Conservation (phyloP, 1,140 invertebrate genomes). For the Lycorma delicatula region DNA sequence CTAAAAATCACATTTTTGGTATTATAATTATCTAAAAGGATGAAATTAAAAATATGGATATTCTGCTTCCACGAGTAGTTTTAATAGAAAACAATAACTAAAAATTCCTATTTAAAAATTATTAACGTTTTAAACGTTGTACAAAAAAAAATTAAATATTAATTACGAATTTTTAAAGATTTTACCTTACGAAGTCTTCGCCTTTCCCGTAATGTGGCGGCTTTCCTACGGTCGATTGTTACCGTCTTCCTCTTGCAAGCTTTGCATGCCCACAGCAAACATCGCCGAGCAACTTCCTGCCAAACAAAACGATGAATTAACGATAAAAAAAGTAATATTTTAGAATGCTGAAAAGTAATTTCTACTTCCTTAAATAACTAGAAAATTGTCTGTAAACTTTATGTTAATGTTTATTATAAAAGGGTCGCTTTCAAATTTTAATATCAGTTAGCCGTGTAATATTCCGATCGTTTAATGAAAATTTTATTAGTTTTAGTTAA, state of each 20-base stretch:
- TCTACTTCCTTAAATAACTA: neutral
- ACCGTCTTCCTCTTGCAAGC: constrained; percentile 92
- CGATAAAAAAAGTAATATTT: neutral
- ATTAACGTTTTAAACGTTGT: too few relatives aligned
- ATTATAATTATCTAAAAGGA: too few relatives aligned
- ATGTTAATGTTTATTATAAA: neutral
- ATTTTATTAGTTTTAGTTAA: neutral
- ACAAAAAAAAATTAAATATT: constrained; percentile 10
- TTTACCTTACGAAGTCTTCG: constrained; percentile 80
- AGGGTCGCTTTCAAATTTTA: too few relatives aligned
- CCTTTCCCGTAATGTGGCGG: constrained; percentile 89
- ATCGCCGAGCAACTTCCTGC: constrained; percentile 44
- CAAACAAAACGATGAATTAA: neutral
- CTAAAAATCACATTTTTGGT: too few relatives aligned
- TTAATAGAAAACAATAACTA: too few relatives aligned
- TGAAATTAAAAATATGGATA: too few relatives aligned
- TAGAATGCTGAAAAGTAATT: neutral
- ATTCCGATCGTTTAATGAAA: neutral
- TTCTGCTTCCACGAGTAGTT: too few relatives aligned
- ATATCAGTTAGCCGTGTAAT: too few relatives aligned
- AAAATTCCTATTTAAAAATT: too few relatives aligned
- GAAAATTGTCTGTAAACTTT: neutral
- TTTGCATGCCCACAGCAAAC: constrained; percentile 91
- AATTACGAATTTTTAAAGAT: too few relatives aligned
- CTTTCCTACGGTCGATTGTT: constrained; percentile 88